Evolutionary conservation across 2,113 vertebrate species (phyloP), one percentile per base, ranked within the genome.

Genomic region (Epinephelus lanceolatus): DNA sequence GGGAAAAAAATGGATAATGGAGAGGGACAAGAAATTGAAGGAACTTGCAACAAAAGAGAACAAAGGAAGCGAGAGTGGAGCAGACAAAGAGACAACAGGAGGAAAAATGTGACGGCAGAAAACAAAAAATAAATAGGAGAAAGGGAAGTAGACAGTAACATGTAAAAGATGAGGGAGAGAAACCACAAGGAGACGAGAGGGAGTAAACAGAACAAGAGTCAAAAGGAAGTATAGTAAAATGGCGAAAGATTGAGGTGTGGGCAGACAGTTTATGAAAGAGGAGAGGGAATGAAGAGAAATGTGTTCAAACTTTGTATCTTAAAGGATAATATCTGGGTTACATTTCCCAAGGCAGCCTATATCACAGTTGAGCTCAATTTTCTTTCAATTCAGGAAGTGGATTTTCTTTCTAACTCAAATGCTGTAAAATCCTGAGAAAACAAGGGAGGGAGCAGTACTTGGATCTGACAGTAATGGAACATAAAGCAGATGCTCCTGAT

Each of bases 401-500:
- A 12, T 66, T 67, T 90, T 70, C n/a, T 61, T 55, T 23, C 30
- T 10, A n/a, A 65, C 67, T 74, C 57, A 33, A 81, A 83, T 25
- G 25, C 55, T 33, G 37, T 40, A 27, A 56, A 62, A 56, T 33
- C 17, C 42, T 66, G 37, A 42, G 17, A 71, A 71, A 63, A 63
- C 75, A 52, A 75, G 18, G 30, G 4, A 51, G 59, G 47, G 67
- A 51, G 45, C 49, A 11, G 15, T 59, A 0, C 15, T 80, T 56
- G 45, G 42, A 74, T 53, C 19, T 40, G 74, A 81, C 69, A 81
- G 70, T 65, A 65, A 68, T 25, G 51, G 47, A 88, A 84, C 71
- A 81, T 71, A 84, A 60, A 78, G 59, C 85, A 80, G 76, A 80
- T 56, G 6, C 62, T 66, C 12, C 5, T 5, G 45, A 17, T 65